These are phyloP conservation scores for Herminia tarsipennalis DNA, from an alignment of 2,888 invertebrate genomes.

Conservation along the genomic window DNA sequence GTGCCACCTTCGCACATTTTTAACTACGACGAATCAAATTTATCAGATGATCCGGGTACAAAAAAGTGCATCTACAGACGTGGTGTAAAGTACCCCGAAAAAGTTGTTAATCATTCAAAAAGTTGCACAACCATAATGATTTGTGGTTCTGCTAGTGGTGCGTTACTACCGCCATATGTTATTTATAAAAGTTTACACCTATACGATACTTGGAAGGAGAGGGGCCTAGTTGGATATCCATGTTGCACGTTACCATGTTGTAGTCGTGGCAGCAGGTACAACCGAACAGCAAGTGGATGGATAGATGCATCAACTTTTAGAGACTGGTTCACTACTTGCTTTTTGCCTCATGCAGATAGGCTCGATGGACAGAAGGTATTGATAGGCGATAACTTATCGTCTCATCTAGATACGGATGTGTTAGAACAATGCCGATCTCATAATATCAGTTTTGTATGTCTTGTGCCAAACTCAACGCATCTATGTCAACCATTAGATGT, in stretches of 20 bases:
- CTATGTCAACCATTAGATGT: slow-evolving; percentile 28
- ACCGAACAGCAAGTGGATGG: slow-evolving; percentile 12
- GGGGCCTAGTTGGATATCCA: background rate
- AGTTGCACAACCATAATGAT: background rate
- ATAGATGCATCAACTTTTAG: slow-evolving; percentile 25
- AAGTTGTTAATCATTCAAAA: background rate
- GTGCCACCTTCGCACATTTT: background rate
- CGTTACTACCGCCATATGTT: background rate
- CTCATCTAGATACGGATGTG: slow-evolving; percentile 16
- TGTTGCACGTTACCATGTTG: background rate
- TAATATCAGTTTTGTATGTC: slow-evolving; percentile 25
- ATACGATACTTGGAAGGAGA: background rate
- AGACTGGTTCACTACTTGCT: slow-evolving; percentile 25
- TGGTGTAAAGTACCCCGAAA: background rate
- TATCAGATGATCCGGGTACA: background rate
- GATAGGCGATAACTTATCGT: slow-evolving; percentile 12
- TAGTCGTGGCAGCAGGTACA: background rate
- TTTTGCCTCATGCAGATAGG: slow-evolving; percentile 15
- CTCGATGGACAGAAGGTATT: slow-evolving; percentile 15
- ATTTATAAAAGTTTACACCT: background rate
- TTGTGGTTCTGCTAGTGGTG: background rate
- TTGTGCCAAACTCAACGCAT: slow-evolving; percentile 15
- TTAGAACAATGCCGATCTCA: slow-evolving; percentile 14
- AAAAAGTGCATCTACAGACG: background rate
- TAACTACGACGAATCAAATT: background rate